Evolutionary conservation across 2,797 vertebrate genomes (phyloP).

Genomic region (Geotrypetes seraphini): DNA sequence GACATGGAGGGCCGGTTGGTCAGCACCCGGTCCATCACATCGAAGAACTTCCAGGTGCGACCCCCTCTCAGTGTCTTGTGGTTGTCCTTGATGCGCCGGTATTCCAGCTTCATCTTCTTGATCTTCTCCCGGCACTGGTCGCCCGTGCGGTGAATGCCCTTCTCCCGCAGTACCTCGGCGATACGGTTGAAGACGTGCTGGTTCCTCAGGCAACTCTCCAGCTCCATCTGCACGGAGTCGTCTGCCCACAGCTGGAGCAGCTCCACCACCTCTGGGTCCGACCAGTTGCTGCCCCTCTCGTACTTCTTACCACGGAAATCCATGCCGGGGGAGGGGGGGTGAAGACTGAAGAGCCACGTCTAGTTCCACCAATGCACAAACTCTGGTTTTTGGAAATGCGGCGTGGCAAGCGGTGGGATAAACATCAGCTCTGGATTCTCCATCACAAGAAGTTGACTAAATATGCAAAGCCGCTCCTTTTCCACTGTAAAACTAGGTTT

Average conservation of each 20-base stretch:
- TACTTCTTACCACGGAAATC: constrained; percentile 78
- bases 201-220: constrained; percentile 81
- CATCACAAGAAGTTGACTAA: background rate
- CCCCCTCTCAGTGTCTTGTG: constrained; percentile 59
- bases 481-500: too few species aligned
- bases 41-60: constrained; percentile 80
- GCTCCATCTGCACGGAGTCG: constrained; percentile 71
- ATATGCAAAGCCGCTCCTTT: too few species aligned
- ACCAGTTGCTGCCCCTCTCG: constrained; percentile 81
- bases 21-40: constrained; percentile 81
- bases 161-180: constrained; percentile 65
- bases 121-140: constrained; percentile 85
- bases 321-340: constrained; percentile 43
- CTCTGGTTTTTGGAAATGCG: too few species aligned
- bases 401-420: too few species aligned
- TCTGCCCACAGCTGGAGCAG: constrained; percentile 82
- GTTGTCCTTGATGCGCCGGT: constrained; percentile 78
- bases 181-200: constrained; percentile 84
- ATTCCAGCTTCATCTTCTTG: constrained; percentile 91
- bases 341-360: too few species aligned
- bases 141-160: constrained; percentile 74
- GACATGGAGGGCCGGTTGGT: constrained; percentile 65
- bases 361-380: background rate
- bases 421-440: too few species aligned
- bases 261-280: constrained; percentile 80